phyloP scores from a whole-genome alignment of 2,113 vertebrate species.

The Chauna torquata region DNA sequence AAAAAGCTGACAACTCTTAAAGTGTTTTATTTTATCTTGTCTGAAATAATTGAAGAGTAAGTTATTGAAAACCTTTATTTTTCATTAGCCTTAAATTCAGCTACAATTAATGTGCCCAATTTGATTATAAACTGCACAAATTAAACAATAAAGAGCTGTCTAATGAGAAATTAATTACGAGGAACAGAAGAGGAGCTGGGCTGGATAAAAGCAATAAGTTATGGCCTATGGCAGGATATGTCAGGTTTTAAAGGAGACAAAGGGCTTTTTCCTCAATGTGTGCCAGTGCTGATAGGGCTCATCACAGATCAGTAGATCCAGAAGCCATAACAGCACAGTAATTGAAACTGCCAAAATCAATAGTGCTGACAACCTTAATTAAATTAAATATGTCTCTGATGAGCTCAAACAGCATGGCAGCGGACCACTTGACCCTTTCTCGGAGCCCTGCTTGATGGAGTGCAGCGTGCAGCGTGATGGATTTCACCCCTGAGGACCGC shows the following conservation, averaged over 20 bases:
- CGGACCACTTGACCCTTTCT: slow-evolving; percentile 81
- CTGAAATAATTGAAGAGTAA: slow-evolving; percentile 86
- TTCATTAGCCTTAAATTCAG: slow-evolving; percentile 92
- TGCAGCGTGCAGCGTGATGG: slow-evolving; percentile 74
- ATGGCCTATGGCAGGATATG: slow-evolving; percentile 85
- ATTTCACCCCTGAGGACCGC: slow-evolving; percentile 81
- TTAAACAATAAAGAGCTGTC: slow-evolving; percentile 99
- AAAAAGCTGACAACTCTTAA: slow-evolving; percentile 85
- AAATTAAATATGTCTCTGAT: slow-evolving; percentile 96
- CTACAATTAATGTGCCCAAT: slow-evolving; percentile 99
- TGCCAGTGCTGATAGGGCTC: slow-evolving; percentile 92
- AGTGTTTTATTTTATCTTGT: slow-evolving; percentile 87
- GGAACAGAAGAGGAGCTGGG: slow-evolving; percentile 87
- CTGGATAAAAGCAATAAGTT: slow-evolving; percentile 88
- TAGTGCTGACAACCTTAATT: slow-evolving; percentile 97
- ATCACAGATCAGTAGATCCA: slow-evolving; percentile 99
- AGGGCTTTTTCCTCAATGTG: slow-evolving; percentile 91
- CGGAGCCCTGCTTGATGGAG: slow-evolving; percentile 70
- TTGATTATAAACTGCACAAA: slow-evolving; percentile 99
- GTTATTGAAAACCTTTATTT: slow-evolving; percentile 91
- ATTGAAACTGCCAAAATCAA: slow-evolving; percentile 99
- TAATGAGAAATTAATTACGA: slow-evolving; percentile 99
- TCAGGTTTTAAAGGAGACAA: slow-evolving; percentile 91
- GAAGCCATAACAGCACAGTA: slow-evolving; percentile 90
- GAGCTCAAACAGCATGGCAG: slow-evolving; percentile 78